These are phyloP conservation scores for Turritopsis dohrnii DNA, from an alignment of 30 jellyfish, hydroid and myxozoan genomes.

Conservation along the genomic window DNA sequence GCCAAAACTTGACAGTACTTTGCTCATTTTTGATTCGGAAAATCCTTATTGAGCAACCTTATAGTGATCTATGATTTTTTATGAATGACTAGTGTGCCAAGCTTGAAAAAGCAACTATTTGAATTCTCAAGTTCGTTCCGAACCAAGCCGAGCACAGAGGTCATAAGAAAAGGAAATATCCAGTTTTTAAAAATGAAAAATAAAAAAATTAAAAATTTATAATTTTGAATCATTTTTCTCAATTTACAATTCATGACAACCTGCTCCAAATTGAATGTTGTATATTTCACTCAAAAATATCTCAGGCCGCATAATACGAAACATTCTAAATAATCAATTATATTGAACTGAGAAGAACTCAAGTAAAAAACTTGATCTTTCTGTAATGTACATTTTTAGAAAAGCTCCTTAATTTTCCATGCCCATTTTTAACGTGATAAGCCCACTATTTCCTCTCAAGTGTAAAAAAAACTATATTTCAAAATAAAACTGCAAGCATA, in stretches of 20 bases:
- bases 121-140: too few species aligned
- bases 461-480: not conserved
- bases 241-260: not conserved
- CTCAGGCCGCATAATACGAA: not conserved
- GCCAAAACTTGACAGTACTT: too few species aligned
- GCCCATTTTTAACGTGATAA: not conserved
- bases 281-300: not conserved
- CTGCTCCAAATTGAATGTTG: not conserved
- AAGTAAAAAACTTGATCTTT: not conserved
- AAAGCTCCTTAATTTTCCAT: not conserved
- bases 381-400: not conserved
- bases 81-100: too few species aligned
- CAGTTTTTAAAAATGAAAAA: not conserved
- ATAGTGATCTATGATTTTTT: too few species aligned
- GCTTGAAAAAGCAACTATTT: too few species aligned
- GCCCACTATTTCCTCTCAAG: not conserved
- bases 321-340: not conserved
- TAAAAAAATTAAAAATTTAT: too few species aligned
- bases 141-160: too few species aligned
- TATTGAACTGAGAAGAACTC: not conserved
- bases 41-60: too few species aligned
- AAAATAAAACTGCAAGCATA: not conserved
- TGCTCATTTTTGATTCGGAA: too few species aligned
- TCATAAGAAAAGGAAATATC: not conserved
- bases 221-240: not conserved